Evolutionary conservation across 2,797 vertebrate genomes (phyloP), one percentile per base, ranked within the genome.

Genomic region (Sciurus vulgaris): DNA sequence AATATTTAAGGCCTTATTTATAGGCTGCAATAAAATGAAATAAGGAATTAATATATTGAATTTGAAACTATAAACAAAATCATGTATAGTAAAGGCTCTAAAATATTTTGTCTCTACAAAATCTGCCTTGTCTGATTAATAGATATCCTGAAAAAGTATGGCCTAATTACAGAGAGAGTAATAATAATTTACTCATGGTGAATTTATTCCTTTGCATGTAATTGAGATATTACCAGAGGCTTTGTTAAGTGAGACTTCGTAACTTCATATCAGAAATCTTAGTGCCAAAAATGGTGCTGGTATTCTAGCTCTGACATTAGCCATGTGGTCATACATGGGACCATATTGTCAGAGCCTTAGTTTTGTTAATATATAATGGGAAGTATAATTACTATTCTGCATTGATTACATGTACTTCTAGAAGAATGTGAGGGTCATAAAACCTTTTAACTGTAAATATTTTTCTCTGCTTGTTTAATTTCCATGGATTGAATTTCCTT

Each of bases 1-100:
- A 96, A 97, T 97, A 24, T 95, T 97, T 96, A 56, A 93, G 88
- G 84, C 41, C 56, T 91, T 97, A 91, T 97, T 97, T 96, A 94
- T 86, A 96, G 86, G 87, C 83, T 30, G 0, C 69, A 96, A 97
- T 85, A 97, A 51, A 94, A 67, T 47, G 82, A 92, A 94, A 91
- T 72, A 88, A 92, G 77, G 81, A 95, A 95, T 65, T 96, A 96
- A 96, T 97, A 94, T 88, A 96, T 70, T 91, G 47, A 92, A 78
- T 93, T 69, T 89, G 24, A 90, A 96, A 90, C 87, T 92, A 79
- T 86, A 81, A 85, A 94, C 81, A 97, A 93, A 73, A 94, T 72
- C 5, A 33, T 92, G 33, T 17, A 47, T 3, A 86, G 49, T 89
- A 96, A 93, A 95, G 67, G 6, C 65, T 77, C 95, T 96, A 84